Base-by-base conservation (phyloP, 2,113 vertebrate genomes). In the Xenopus tropicalis region DNA sequence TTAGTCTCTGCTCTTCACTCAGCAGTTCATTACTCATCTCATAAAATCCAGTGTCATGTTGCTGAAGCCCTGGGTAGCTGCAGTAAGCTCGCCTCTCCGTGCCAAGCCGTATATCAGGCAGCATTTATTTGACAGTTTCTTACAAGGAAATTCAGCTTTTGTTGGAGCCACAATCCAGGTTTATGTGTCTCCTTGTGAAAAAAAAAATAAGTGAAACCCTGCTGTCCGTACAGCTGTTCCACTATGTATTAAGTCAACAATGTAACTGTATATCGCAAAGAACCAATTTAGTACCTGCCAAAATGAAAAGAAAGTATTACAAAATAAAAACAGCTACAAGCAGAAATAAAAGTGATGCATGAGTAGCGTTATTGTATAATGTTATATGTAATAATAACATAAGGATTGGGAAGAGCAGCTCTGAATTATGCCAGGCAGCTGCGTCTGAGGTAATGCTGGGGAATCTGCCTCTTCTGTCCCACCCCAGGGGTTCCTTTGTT, bases 101-200 rank as follows among this genome's bases (percentile, higher is more conserved):
- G 82, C 82, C 79, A 83, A 79, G 80, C 62, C 79, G 78, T 78
- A 77, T 66, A 79, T 80, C 75, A 79, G 78, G 79, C 81, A 80
- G 70, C 74, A 79, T 79, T 72, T 78, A 46, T 65, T 74, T 66
- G 77, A 69, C 54, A 64, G 17, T 77, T 76, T 66, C 37, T 77
- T 63, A 65, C 79, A 70, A 78, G 52, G 62, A 76, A 57, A 77
- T 61, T 69, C 25, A 70, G 24, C 8, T 76, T n/a, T 83, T 76
- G 69, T 65, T 76, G 68, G 51, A 67, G 61, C 71, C 67, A 57
- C 66, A 24, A 57, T 61, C 71, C n/a, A 11, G 66, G 66, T 29
- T 71, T 75, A 77, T 48, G 22, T 23, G 48, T 71, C 52, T 54
- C 77, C 56, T 77, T 70, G 62, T 70, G 80, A 76, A 59, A 12